These are phyloP conservation scores for Ruditapes philippinarum DNA, from an alignment of 1,140 invertebrate genomes.

Conservation along the genomic window DNA sequence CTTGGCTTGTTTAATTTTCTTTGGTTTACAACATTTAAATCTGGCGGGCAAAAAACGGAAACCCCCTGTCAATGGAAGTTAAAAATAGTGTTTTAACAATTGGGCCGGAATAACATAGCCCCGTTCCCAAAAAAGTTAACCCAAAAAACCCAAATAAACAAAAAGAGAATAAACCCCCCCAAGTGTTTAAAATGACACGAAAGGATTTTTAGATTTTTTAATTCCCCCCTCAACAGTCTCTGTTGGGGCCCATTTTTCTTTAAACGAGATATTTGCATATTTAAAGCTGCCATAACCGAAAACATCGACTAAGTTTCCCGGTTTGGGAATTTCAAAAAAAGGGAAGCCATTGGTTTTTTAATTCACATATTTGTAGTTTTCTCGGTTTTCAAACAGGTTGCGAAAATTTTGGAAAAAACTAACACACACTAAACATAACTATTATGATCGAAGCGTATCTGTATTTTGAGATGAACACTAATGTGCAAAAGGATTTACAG, in stretches of 20 bases:
- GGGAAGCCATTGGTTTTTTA: slow-evolving; percentile 81
- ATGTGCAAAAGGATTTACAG: slow-evolving; percentile 79
- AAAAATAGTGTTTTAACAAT: slow-evolving; percentile 73
- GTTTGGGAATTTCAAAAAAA: slow-evolving; percentile 83
- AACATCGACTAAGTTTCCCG: slow-evolving; percentile 79
- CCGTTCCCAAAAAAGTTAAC: slow-evolving; percentile 63
- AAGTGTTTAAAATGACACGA: slow-evolving; percentile 81
- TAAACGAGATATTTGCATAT: slow-evolving; percentile 77
- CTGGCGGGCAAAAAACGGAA: slow-evolving; percentile 75
- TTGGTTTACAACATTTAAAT: slow-evolving; percentile 65
- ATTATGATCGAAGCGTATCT: slow-evolving; percentile 77
- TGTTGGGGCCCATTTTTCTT: slow-evolving; percentile 80
- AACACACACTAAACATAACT: slow-evolving; percentile 82
- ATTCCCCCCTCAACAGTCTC: slow-evolving; percentile 82
- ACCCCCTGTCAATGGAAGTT: slow-evolving; percentile 76
- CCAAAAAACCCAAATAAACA: slow-evolving; percentile 66
- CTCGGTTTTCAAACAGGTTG: slow-evolving; percentile 77
- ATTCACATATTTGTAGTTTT: slow-evolving; percentile 79
- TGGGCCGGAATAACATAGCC: slow-evolving; percentile 73
- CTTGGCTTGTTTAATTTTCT: background rate
- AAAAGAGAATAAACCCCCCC: slow-evolving; percentile 78
- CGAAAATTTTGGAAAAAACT: slow-evolving; percentile 82
- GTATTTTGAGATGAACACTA: slow-evolving; percentile 73
- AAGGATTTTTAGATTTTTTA: slow-evolving; percentile 78
- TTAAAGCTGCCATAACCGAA: slow-evolving; percentile 77